Conservation (phyloP, 2,888 invertebrate species). For the Cephus spinipes region DNA sequence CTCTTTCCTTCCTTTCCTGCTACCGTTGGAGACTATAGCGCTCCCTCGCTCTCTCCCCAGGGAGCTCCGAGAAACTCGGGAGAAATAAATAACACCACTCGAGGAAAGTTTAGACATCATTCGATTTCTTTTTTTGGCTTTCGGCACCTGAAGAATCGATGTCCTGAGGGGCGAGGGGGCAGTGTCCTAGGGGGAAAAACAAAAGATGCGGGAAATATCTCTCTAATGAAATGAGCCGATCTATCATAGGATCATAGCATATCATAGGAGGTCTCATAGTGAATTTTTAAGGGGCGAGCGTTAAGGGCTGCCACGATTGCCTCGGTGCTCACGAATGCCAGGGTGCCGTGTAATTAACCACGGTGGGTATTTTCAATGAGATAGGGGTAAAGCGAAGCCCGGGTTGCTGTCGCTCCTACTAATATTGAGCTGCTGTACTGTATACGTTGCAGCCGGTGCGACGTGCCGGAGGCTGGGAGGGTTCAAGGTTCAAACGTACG, state of each 20-base stretch:
- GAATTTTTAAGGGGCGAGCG: conserved; percentile 21
- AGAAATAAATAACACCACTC: background rate
- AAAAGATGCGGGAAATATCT: background rate
- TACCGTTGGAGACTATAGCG: background rate
- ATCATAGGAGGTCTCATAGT: conserved; percentile 10
- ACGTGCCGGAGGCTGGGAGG: conserved; percentile 25
- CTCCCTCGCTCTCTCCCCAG: background rate
- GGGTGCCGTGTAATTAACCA: conserved; percentile 51
- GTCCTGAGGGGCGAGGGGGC: background rate
- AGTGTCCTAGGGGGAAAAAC: background rate
- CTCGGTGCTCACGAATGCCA: conserved; percentile 11
- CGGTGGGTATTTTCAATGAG: conserved; percentile 50
- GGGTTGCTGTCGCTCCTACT: no score
- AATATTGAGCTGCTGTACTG: background rate
- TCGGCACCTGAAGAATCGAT: background rate
- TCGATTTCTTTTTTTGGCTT: background rate
- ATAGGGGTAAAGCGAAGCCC: conserved; percentile 26
- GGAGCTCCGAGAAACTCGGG: background rate
- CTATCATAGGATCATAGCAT: background rate
- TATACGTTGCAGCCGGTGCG: conserved; percentile 3
- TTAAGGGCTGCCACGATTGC: background rate
- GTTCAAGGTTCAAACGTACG: conserved; percentile 39
- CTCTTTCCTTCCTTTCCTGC: background rate
- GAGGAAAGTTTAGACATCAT: background rate
- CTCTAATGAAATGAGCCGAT: background rate